These are phyloP conservation scores for Coleophora flavipennella DNA, from an alignment of 2,888 invertebrate species.

Conservation along the genomic window DNA sequence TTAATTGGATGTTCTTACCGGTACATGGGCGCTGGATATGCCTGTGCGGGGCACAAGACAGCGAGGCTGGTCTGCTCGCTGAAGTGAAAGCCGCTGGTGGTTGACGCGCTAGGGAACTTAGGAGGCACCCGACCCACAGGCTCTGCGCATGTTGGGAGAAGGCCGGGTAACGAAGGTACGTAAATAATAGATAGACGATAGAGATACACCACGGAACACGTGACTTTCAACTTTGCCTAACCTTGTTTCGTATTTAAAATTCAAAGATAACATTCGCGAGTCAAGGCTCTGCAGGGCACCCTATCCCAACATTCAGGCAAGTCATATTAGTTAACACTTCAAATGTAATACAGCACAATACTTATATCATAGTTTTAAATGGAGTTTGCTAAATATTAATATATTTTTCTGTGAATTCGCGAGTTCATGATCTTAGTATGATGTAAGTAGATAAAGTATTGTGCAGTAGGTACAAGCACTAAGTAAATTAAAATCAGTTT, in stretches of 20 bases:
- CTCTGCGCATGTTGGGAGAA: conserved; percentile 75
- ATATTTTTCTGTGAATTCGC: too few species aligned
- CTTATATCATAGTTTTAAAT: too few species aligned
- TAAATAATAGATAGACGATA: conserved; percentile 12
- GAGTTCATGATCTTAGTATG: too few species aligned
- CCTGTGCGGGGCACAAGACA: conserved; percentile 80
- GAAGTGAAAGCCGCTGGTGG: conserved; percentile 76
- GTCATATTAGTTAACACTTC: conserved; percentile 26
- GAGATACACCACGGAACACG: too few species aligned
- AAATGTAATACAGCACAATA: conserved; percentile 8
- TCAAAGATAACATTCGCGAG: conserved; percentile 35
- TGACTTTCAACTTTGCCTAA: conserved; percentile 23
- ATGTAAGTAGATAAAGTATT: too few species aligned
- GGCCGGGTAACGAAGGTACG: conserved; percentile 48
- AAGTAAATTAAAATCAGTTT: too few species aligned
- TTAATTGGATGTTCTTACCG: conserved; percentile 73
- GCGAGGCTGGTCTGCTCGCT: conserved; percentile 65
- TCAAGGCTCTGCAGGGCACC: conserved; percentile 86
- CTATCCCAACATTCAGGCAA: conserved; percentile 99
- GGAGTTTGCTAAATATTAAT: too few species aligned
- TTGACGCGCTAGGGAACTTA: conserved; percentile 73
- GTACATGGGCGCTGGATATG: conserved; percentile 79
- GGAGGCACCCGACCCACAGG: conserved; percentile 78
- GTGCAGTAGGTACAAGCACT: too few species aligned
- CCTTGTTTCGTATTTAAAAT: conserved; percentile 20